These are phyloP conservation scores for Epinephelus awoara DNA, from an alignment of 2,797 vertebrate genomes.

Conservation along the genomic window DNA sequence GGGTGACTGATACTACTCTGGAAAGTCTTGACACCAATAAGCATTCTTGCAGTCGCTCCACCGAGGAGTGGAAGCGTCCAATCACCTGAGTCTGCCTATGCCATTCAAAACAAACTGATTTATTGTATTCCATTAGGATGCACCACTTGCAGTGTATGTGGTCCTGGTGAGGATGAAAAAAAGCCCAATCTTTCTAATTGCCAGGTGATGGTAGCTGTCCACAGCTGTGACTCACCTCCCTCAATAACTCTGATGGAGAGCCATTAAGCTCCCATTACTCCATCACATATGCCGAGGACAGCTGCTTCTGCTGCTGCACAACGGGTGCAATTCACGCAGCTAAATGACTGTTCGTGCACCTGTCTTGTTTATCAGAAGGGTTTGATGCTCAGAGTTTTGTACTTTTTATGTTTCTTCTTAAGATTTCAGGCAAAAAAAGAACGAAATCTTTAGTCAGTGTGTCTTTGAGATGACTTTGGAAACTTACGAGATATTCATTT, in stretches of 20 bases:
- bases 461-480: constrained; percentile 44
- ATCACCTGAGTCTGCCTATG: constrained; percentile 5
- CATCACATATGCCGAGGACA: constrained; percentile 60
- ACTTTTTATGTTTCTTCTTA: constrained; percentile 9
- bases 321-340: constrained; percentile 34
- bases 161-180: constrained; percentile 15
- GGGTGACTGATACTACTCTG: background rate
- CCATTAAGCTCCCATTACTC: constrained; percentile 70
- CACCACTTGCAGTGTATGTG: constrained; percentile 29
- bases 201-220: constrained; percentile 60
- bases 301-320: constrained; percentile 62
- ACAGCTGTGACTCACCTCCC: constrained; percentile 67
- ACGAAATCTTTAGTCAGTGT: background rate
- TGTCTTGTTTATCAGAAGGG: constrained; percentile 40
- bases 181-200: constrained; percentile 44
- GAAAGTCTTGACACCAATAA: background rate
- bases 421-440: constrained; percentile 1
- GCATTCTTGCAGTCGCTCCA: background rate
- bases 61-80: background rate
- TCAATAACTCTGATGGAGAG: constrained; percentile 58
- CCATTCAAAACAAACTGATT: constrained; percentile 42
- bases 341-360: constrained; percentile 45
- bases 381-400: constrained; percentile 28
- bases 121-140: constrained; percentile 49
- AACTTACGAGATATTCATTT: background rate